Conservation (phyloP, 1,140 invertebrate species). For the Drosophila varians region DNA sequence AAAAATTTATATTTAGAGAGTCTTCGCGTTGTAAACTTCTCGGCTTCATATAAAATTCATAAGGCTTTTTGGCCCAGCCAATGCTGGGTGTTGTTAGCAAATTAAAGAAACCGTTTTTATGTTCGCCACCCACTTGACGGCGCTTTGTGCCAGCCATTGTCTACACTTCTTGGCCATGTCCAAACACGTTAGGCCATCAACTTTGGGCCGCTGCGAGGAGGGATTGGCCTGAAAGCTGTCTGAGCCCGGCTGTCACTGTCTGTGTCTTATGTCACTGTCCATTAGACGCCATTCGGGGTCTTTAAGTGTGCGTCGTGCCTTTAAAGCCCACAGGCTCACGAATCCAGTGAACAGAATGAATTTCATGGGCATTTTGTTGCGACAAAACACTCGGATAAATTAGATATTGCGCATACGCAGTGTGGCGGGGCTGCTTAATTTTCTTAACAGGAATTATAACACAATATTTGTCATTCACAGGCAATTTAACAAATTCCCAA, state of each 20-base stretch:
- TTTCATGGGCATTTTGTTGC: constrained; percentile 56
- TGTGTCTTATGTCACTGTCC: constrained; percentile 75
- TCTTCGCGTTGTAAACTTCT: constrained; percentile 37
- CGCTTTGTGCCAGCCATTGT: constrained; percentile 46
- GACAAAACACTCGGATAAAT: constrained; percentile 73
- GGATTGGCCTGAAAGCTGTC: constrained; percentile 38
- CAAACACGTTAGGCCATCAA: constrained; percentile 71
- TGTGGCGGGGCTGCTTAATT: constrained; percentile 67
- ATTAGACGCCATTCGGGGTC: constrained; percentile 59
- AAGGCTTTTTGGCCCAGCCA: constrained; percentile 42
- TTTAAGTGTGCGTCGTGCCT: constrained; percentile 43
- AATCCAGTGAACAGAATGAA: constrained; percentile 30
- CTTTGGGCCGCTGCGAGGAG: constrained; percentile 22
- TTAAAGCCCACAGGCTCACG: constrained; percentile 15
- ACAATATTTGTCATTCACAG: constrained; percentile 82
- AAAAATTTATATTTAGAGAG: constrained; percentile 29
- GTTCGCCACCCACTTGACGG: constrained; percentile 52
- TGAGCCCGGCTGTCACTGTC: constrained; percentile 45
- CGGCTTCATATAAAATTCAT: constrained; percentile 49
- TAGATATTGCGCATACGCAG: constrained; percentile 75
- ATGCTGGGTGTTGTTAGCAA: constrained; percentile 7
- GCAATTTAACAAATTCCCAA: constrained; percentile 75
- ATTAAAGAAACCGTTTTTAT: constrained; percentile 47
- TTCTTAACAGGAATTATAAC: constrained; percentile 78
- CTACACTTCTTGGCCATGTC: constrained; percentile 69